Percentiles rank a stretch among this genome's conserved stretches.
Evolutionary conservation across 2,113 vertebrate species (phyloP).

Genomic region (Dipodomys spectabilis): DNA sequence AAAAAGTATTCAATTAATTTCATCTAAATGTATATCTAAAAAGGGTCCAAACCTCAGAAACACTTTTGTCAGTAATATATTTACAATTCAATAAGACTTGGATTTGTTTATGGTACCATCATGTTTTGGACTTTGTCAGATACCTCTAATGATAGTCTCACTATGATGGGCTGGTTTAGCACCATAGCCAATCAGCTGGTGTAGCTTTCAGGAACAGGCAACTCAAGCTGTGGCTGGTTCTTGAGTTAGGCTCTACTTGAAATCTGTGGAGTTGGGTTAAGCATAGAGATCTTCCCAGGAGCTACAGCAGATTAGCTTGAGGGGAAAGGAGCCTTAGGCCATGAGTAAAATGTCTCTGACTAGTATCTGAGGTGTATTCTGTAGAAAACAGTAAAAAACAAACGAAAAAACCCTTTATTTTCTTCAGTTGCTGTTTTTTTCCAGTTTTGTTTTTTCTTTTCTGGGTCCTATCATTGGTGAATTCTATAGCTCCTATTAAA

Average conservation of each 20-base stretch:
- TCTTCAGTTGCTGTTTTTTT: slow-evolving; percentile 53
- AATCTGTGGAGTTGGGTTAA: slow-evolving; percentile 33
- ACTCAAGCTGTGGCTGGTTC: not conserved
- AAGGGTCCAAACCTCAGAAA: not conserved
- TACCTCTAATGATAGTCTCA: not conserved
- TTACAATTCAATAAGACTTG: not conserved
- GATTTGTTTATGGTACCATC: not conserved
- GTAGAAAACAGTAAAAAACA: slow-evolving; percentile 53
- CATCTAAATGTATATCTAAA: not conserved
- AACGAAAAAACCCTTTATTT: slow-evolving; percentile 1
- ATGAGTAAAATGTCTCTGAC: slow-evolving; percentile 74
- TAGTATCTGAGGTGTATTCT: slow-evolving; percentile 65
- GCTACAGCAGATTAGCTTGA: slow-evolving; percentile 38
- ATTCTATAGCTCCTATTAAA: not conserved
- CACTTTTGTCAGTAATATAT: not conserved
- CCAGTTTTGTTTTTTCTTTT: slow-evolving; percentile 11
- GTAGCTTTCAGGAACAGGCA: not conserved
- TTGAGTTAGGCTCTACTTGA: slow-evolving; percentile 24
- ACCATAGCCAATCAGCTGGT: not conserved
- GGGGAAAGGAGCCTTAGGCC: slow-evolving; percentile 41
- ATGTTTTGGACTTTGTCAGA: not conserved
- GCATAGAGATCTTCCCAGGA: slow-evolving; percentile 33
- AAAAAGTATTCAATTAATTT: not conserved
- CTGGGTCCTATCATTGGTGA: not conserved
- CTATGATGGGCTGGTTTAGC: too few relatives aligned